A percentile compares a stretch with the other conserved stretches of the same genome.
These are phyloP conservation scores for Caenorhabditis doughertyi DNA, from an alignment of 2,888 invertebrate genomes.

Conservation along the genomic window DNA sequence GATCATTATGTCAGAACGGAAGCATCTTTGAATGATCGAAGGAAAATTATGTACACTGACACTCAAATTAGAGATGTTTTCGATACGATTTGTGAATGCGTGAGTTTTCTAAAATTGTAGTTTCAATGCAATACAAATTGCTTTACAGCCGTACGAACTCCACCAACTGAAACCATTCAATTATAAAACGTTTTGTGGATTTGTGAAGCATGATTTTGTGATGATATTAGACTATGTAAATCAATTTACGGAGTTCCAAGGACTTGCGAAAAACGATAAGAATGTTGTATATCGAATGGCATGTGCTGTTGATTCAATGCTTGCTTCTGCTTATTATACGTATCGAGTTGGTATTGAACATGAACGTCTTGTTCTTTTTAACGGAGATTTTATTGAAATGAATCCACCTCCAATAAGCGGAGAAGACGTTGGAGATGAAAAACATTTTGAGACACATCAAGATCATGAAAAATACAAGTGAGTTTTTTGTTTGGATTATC, in stretches of 20 bases:
- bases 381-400: conserved; percentile 69
- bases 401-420: conserved; percentile 67
- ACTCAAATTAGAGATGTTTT: conserved; percentile 69
- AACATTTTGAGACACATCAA: conserved; percentile 43
- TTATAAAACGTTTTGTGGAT: conserved; percentile 68
- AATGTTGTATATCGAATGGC: conserved; percentile 69
- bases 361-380: conserved; percentile 60
- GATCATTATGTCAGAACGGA: conserved; percentile 67
- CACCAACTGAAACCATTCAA: conserved; percentile 67
- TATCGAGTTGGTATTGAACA: conserved; percentile 64
- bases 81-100: conserved; percentile 69
- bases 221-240: conserved; percentile 72
- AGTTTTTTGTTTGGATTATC: conserved; percentile 20
- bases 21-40: conserved; percentile 68
- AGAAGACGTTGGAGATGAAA: conserved; percentile 59
- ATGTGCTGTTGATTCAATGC: conserved; percentile 72
- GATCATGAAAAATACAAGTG: conserved; percentile 71
- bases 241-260: conserved; percentile 68
- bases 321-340: conserved; percentile 72
- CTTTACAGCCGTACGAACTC: conserved; percentile 68
- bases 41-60: conserved; percentile 73
- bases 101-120: conserved; percentile 40
- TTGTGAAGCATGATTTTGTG: conserved; percentile 69
- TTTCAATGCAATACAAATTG: background rate
- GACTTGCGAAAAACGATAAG: conserved; percentile 65